A percentile compares a stretch with the other conserved stretches of the same genome.
Evolutionary conservation across 64 coral and sea anemone genomes (phyloP).

Genomic region (Hydrozoanthus tunicans): DNA sequence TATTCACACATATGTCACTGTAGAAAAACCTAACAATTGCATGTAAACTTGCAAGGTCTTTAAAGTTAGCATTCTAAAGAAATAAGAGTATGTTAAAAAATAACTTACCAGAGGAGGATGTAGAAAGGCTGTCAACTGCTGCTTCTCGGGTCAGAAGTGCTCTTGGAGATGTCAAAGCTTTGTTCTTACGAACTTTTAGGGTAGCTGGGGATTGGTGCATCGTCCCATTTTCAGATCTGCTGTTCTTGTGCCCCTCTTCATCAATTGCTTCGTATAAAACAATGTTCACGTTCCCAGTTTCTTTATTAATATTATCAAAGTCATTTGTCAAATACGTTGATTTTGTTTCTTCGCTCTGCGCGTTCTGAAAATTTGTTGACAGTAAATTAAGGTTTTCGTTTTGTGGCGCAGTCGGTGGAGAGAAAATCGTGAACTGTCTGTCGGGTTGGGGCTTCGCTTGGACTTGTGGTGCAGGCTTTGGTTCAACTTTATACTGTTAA

Average conservation of each 20-base stretch:
- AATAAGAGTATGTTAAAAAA: not conserved
- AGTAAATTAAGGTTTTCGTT: not conserved
- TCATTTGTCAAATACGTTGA: slow-evolving; percentile 23
- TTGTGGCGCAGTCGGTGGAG: slow-evolving; percentile 12
- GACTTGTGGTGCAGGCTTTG: slow-evolving; percentile 42
- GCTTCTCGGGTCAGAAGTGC: not conserved
- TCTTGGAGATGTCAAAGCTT: not conserved
- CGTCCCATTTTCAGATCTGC: not conserved
- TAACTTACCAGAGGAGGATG: slow-evolving; percentile 22
- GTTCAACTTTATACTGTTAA: slow-evolving; percentile 30
- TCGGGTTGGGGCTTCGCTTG: slow-evolving; percentile 73
- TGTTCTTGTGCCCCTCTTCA: not conserved
- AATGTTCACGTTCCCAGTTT: not conserved
- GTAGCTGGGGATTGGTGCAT: not conserved
- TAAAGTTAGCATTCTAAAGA: not conserved
- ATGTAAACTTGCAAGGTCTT: too few species aligned
- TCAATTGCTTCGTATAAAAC: not conserved
- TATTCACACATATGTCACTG: too few species aligned
- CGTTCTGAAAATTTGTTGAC: not conserved
- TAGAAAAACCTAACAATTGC: too few species aligned
- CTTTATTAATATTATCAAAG: not conserved
- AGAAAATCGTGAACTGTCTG: slow-evolving; percentile 22
- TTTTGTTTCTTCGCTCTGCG: not conserved
- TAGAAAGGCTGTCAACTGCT: slow-evolving; percentile 11
- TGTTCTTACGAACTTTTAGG: not conserved